phyloP scores from a whole-genome alignment of 2,888 invertebrate species.

The Aphodius sticticus region DNA sequence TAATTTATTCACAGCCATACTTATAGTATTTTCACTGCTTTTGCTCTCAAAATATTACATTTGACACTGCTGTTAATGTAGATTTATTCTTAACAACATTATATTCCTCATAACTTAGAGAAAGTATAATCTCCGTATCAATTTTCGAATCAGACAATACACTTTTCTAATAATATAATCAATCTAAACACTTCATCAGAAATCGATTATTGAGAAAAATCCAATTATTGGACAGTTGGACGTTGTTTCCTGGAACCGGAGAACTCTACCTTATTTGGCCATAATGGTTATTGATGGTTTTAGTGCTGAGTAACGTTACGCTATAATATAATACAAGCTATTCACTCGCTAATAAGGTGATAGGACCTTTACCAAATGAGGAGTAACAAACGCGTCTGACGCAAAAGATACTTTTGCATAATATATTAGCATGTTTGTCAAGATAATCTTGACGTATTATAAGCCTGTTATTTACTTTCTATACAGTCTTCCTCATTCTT shows the following conservation, averaged over 20 bases:
- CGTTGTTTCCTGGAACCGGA: background rate
- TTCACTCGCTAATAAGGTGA: background rate
- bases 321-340: constrained; percentile 4
- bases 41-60: no score
- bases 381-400: background rate
- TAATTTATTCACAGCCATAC: no score
- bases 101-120: background rate
- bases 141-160: background rate
- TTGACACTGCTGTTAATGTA: no score
- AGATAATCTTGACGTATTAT: background rate
- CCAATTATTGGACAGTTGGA: background rate
- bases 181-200: background rate
- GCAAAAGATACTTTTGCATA: background rate
- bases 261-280: background rate
- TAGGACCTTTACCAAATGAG: constrained; percentile 4
- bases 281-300: background rate
- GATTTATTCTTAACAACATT: no score
- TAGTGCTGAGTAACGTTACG: background rate
- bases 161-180: background rate
- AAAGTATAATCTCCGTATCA: background rate
- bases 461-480: background rate
- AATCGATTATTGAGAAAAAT: background rate
- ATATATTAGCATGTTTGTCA: background rate
- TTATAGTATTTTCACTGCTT: no score
- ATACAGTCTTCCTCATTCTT: no score